Percentiles rank a stretch among this genome's conserved stretches.
These are phyloP conservation scores for Penelope pileata DNA, from an alignment of 2,113 vertebrate genomes.

Conservation along the genomic window DNA sequence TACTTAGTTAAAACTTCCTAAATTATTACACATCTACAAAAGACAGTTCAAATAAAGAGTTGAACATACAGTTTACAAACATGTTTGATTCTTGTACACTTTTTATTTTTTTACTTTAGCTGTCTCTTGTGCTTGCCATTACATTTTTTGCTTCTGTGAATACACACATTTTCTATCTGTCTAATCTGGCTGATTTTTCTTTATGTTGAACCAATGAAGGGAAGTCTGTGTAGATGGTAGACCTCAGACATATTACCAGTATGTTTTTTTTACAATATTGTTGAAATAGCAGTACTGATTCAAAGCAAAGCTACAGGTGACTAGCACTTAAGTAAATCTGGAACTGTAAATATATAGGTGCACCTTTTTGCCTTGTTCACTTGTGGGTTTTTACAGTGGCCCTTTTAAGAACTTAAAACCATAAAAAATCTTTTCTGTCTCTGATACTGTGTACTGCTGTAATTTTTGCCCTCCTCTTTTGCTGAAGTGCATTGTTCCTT, in stretches of 20 bases:
- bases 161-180: background rate
- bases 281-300: background rate
- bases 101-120: background rate
- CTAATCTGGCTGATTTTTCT: background rate
- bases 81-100: background rate
- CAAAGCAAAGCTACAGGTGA: background rate
- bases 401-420: background rate
- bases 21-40: background rate
- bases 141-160: background rate
- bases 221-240: background rate
- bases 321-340: background rate
- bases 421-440: background rate
- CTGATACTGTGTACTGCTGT: background rate
- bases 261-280: background rate
- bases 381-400: accelerated
- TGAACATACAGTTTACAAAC: background rate
- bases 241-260: background rate
- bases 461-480: background rate
- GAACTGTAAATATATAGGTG: background rate
- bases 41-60: background rate
- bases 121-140: background rate
- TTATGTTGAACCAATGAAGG: background rate
- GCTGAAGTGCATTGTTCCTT: background rate
- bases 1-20: background rate
- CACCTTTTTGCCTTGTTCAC: background rate